phyloP scores from a whole-genome alignment of 2,797 vertebrate species.

The Pangasius mekongensis region DNA sequence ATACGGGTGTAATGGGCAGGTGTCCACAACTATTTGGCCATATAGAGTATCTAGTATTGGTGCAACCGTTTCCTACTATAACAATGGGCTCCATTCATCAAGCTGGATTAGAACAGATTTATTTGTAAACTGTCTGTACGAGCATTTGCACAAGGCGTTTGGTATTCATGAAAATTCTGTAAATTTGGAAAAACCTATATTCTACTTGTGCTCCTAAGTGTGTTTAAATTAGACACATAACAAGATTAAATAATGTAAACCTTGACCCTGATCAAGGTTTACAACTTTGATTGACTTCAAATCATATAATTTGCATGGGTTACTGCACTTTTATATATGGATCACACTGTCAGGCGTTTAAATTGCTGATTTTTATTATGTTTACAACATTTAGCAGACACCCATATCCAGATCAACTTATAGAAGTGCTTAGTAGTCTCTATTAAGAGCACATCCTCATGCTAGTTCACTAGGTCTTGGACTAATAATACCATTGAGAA shows the following conservation, averaged over 20 bases:
- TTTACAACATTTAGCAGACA: neutral
- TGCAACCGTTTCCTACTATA: neutral
- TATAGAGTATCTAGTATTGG: too few relatives aligned
- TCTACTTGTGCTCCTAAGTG: neutral
- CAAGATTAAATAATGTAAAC: neutral
- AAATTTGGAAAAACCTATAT: neutral
- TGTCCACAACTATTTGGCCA: too few relatives aligned
- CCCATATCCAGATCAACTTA: neutral
- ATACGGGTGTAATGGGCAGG: too few relatives aligned
- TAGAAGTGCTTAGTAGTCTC: neutral
- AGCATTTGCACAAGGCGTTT: too few relatives aligned
- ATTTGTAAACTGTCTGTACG: neutral
- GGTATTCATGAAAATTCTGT: neutral
- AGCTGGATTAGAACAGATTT: neutral
- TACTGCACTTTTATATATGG: too few relatives aligned
- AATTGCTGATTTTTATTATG: neutral
- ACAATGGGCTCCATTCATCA: neutral
- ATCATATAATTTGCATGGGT: neutral
- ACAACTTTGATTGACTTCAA: neutral
- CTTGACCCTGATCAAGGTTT: too few relatives aligned
- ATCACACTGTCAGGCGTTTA: too few relatives aligned
- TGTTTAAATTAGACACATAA: neutral
- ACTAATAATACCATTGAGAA: neutral
- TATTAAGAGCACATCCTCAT: neutral
- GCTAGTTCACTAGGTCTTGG: neutral